Percentiles rank a stretch among this genome's conserved stretches.
These are phyloP conservation scores for Odontocerum albicorne DNA, from an alignment of 2,888 invertebrate species.

Conservation along the genomic window DNA sequence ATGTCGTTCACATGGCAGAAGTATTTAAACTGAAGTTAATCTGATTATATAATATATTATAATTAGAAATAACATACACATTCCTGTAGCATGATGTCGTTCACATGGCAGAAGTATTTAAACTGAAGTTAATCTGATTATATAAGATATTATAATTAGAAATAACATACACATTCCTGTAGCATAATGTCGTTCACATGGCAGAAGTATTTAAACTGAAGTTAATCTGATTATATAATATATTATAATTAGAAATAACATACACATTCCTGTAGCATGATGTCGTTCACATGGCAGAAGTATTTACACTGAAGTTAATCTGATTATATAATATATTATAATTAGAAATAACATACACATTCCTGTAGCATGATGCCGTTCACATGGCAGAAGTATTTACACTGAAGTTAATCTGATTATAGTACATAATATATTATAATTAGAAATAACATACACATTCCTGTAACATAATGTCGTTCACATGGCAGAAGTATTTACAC, in stretches of 20 bases:
- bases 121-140: neutral
- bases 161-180: constrained; percentile 13
- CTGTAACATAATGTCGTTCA: neutral
- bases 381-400: constrained; percentile 44
- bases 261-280: neutral
- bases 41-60: neutral
- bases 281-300: neutral
- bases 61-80: neutral
- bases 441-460: neutral
- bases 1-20: constrained; percentile 37
- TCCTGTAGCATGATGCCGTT: constrained; percentile 18
- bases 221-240: neutral
- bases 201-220: constrained; percentile 48
- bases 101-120: neutral
- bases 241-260: neutral
- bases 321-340: neutral
- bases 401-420: neutral
- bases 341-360: constrained; percentile 1
- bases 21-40: constrained; percentile 46
- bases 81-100: neutral
- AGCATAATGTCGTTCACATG: constrained; percentile 16
- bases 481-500: neutral
- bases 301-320: neutral
- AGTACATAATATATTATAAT: neutral
- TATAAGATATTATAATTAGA: neutral